Conservation (phyloP, 2,888 invertebrate species). For the Dione vanillae region DNA sequence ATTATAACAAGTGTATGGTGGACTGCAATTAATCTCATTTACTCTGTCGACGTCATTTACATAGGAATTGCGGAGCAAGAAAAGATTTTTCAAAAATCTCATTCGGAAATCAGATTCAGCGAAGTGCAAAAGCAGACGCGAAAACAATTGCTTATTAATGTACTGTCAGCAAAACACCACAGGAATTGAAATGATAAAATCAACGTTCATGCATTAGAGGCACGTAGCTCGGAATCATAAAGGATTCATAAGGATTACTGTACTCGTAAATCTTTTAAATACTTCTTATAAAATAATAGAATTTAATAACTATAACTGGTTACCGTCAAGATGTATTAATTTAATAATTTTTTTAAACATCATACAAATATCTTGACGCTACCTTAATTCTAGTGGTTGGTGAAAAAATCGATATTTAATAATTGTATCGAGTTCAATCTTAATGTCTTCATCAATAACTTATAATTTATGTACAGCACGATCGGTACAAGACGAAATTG, state of each 20-base stretch:
- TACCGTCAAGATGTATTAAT: background rate
- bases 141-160: conserved; percentile 77
- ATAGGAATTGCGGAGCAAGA: conserved; percentile 69
- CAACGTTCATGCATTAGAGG: conserved; percentile 40
- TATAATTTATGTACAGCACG: conserved; percentile 83
- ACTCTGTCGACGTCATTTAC: conserved; percentile 68
- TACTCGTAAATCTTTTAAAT: conserved; percentile 9
- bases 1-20: conserved; percentile 62
- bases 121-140: conserved; percentile 81
- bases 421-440: conserved; percentile 71
- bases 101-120: conserved; percentile 66
- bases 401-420: conserved; percentile 53
- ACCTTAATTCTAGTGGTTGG: background rate
- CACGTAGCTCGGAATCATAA: conserved; percentile 32
- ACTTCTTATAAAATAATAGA: conserved; percentile 5
- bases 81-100: conserved; percentile 59
- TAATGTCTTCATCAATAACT: conserved; percentile 85
- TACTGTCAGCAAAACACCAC: conserved; percentile 63
- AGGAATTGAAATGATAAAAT: conserved; percentile 61
- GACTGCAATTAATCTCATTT: conserved; percentile 70
- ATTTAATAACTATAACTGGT: background rate
- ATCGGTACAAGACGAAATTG: conserved; percentile 83
- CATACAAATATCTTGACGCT: background rate
- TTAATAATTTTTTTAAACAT: background rate
- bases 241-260: conserved; percentile 20